Conservation (phyloP, 2,113 vertebrate species). For the Vulpes ferrilata region DNA sequence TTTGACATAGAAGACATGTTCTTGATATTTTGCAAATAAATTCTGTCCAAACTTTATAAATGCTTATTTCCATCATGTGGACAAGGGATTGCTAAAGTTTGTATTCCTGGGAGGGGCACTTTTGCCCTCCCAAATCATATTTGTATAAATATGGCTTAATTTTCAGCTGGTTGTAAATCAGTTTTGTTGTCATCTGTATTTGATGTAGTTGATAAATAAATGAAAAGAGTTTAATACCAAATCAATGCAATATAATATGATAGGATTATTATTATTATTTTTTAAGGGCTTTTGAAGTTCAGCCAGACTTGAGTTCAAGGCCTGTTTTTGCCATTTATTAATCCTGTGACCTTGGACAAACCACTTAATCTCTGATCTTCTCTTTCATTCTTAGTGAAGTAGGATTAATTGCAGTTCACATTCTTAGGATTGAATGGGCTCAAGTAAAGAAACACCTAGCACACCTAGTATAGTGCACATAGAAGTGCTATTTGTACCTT, state of each 20-base stretch:
- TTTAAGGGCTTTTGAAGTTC: not conserved
- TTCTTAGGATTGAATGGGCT: slow-evolving; percentile 31
- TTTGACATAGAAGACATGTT: not conserved
- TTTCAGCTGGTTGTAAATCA: slow-evolving; percentile 34
- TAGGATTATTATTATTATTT: not conserved
- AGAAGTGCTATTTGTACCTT: slow-evolving; percentile 22
- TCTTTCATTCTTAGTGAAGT: slow-evolving; percentile 44
- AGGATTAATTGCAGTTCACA: slow-evolving; percentile 4
- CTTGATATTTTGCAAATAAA: not conserved
- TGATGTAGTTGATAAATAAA: slow-evolving; percentile 36
- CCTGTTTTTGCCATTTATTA: slow-evolving; percentile 41
- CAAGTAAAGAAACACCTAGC: slow-evolving; percentile 22
- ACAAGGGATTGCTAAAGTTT: not conserved
- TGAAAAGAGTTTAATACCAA: slow-evolving; percentile 15
- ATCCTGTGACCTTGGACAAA: slow-evolving; percentile 10
- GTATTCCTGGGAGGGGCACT: not conserved
- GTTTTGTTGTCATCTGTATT: slow-evolving; percentile 1
- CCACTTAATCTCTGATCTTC: slow-evolving; percentile 10
- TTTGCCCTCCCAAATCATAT: not conserved
- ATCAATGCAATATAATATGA: not conserved
- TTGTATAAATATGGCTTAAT: not conserved
- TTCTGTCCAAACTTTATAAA: not conserved
- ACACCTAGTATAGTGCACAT: not conserved
- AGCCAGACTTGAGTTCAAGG: not conserved
- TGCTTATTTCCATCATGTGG: not conserved